Percentiles rank a stretch among this genome's conserved stretches.
Evolutionary conservation across 2,113 vertebrate genomes (phyloP).

Genomic region (Odocoileus hemionus): DNA sequence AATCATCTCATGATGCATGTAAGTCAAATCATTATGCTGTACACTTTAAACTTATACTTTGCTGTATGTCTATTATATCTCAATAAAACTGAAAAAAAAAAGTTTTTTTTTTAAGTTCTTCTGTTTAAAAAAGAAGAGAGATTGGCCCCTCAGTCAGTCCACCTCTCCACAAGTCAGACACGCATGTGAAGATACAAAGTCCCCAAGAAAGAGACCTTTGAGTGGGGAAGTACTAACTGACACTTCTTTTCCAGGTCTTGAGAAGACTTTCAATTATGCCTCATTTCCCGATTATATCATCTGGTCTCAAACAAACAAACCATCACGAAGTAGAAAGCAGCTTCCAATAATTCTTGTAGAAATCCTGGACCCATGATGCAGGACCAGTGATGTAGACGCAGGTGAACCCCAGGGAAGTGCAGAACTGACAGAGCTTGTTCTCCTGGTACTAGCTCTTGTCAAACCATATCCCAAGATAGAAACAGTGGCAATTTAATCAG

Average conservation of each 20-base stretch:
- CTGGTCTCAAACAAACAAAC: neutral
- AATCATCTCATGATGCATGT: neutral
- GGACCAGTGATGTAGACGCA: fast-evolving
- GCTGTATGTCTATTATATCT: neutral
- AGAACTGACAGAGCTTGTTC: neutral
- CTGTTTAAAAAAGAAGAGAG: neutral
- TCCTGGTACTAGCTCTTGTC: neutral
- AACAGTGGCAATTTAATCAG: neutral
- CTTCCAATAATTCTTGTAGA: neutral
- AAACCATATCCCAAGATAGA: neutral
- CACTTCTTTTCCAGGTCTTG: neutral
- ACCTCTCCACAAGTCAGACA: neutral
- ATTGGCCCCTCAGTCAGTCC: neutral
- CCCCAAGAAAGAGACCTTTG: neutral
- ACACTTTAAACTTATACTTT: neutral
- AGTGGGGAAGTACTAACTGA: neutral
- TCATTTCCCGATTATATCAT: neutral
- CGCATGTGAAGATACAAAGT: neutral
- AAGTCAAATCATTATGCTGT: neutral
- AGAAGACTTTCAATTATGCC: neutral
- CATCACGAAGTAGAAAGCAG: neutral
- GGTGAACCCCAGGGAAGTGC: neutral
- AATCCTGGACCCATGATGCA: neutral
- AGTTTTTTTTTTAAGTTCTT: neutral
- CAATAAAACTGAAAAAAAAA: neutral